These are phyloP conservation scores for Drosophila lacertosa DNA, from an alignment of 1,140 invertebrate genomes.

Conservation along the genomic window DNA sequence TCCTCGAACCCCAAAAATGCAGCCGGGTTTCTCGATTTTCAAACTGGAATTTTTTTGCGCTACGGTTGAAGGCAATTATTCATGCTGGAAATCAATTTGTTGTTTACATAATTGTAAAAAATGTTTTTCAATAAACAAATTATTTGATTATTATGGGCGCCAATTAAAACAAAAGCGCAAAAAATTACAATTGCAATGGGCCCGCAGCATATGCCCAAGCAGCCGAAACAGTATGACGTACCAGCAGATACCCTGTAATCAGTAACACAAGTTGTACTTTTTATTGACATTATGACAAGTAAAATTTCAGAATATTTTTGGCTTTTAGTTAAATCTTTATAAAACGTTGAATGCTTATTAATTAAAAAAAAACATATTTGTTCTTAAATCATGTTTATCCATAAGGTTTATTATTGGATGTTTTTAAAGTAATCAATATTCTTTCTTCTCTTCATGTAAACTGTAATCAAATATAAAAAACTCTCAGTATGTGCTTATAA, in stretches of 20 bases:
- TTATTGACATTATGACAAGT: no score
- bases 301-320: no score
- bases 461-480: no score
- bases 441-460: no score
- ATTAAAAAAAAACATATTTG: no score
- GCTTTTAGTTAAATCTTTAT: no score
- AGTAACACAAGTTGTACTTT: no score
- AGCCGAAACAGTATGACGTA: conserved; percentile 22
- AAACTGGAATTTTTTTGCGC: conserved; percentile 41
- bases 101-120: conserved; percentile 83
- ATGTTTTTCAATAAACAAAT: conserved; percentile 83
- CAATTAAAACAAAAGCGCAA: conserved; percentile 76
- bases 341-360: no score
- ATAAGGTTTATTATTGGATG: no score
- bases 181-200: conserved; percentile 37
- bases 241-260: background rate
- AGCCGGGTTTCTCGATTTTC: conserved; percentile 12
- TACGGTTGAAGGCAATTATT: conserved; percentile 64
- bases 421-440: no score
- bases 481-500: no score
- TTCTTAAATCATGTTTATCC: no score
- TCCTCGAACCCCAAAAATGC: background rate
- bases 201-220: conserved; percentile 12
- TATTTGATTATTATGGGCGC: conserved; percentile 81
- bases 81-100: conserved; percentile 81